A percentile compares a stretch with the other conserved stretches of the same genome.
Evolutionary conservation across 2,888 invertebrate species (phyloP).

Genomic region (Polydrusus pterygomalis): DNA sequence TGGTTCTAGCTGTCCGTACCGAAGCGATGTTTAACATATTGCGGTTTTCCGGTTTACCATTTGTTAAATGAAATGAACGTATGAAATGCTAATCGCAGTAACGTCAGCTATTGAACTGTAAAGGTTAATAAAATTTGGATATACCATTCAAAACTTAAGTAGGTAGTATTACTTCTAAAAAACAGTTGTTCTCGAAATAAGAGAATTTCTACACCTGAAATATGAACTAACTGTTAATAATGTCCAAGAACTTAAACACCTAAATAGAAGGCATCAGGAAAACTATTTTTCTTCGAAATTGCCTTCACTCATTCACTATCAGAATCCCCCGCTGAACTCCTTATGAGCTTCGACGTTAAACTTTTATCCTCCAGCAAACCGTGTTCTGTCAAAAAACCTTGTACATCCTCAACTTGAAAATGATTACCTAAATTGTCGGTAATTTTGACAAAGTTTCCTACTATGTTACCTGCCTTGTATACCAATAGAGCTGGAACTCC

Average conservation of each 20-base stretch:
- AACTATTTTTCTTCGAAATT: too few species aligned
- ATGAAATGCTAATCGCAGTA: too few species aligned
- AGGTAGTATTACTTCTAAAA: too few species aligned
- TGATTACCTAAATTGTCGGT: constrained; percentile 92
- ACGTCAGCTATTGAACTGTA: too few species aligned
- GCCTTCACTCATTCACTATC: constrained; percentile 56
- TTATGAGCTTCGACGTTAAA: constrained; percentile 73
- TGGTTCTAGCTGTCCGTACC: too few species aligned
- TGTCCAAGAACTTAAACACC: neutral
- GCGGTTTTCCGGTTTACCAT: too few species aligned
- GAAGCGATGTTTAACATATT: too few species aligned
- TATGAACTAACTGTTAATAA: neutral
- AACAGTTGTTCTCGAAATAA: neutral
- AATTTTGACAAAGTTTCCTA: constrained; percentile 94
- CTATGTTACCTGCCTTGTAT: constrained; percentile 91
- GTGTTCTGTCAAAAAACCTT: constrained; percentile 91
- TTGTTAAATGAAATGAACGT: too few species aligned
- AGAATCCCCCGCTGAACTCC: constrained; percentile 63
- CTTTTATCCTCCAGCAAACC: constrained; percentile 86
- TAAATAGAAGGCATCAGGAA: neutral
- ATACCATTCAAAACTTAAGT: too few species aligned
- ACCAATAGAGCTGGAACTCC: constrained; percentile 94
- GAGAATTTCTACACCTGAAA: neutral
- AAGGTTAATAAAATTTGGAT: too few species aligned
- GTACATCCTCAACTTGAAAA: constrained; percentile 92